Percentiles rank a stretch among this genome's conserved stretches.
Evolutionary conservation across 2,888 invertebrate species (phyloP).

Genomic region (Ypsolopha sequella): DNA sequence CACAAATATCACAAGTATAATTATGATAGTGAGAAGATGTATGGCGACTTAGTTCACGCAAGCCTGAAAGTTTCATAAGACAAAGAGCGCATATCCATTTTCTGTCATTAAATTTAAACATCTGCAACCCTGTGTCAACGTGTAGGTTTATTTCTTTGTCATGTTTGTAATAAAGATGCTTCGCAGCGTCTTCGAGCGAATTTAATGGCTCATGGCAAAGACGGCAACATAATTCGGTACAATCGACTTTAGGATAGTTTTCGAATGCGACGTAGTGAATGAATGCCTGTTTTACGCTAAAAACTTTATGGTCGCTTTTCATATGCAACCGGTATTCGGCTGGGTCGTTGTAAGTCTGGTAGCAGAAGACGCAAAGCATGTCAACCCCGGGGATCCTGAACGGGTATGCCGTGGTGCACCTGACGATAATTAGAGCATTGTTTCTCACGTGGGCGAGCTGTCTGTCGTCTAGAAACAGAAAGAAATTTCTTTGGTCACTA

Average conservation of each 20-base stretch:
- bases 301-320: conserved; percentile 24
- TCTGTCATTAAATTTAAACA: conserved; percentile 4
- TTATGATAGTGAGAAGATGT: conserved; percentile 12
- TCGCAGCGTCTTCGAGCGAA: conserved; percentile 17
- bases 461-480: conserved; percentile 16
- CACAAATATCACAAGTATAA: conserved; percentile 15
- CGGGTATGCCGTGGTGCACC: conserved; percentile 43
- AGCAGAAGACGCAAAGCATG: conserved; percentile 46
- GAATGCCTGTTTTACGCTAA: not conserved
- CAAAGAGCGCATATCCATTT: conserved; percentile 6
- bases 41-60: conserved; percentile 12
- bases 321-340: conserved; percentile 34
- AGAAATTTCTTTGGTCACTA: conserved; percentile 18
- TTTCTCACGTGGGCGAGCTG: conserved; percentile 26
- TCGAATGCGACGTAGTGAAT: not conserved
- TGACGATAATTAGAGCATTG: conserved; percentile 44
- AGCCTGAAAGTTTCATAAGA: conserved; percentile 2
- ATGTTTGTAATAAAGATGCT: conserved; percentile 28
- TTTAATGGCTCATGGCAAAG: conserved; percentile 26
- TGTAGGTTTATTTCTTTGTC: conserved; percentile 1
- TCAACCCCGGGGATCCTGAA: conserved; percentile 40
- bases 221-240: conserved; percentile 35
- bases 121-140: conserved; percentile 1
- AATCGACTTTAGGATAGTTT: conserved; percentile 31
- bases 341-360: conserved; percentile 31